Base-by-base conservation (phyloP, 2,113 vertebrate genomes). In the Casuarius casuarius region DNA sequence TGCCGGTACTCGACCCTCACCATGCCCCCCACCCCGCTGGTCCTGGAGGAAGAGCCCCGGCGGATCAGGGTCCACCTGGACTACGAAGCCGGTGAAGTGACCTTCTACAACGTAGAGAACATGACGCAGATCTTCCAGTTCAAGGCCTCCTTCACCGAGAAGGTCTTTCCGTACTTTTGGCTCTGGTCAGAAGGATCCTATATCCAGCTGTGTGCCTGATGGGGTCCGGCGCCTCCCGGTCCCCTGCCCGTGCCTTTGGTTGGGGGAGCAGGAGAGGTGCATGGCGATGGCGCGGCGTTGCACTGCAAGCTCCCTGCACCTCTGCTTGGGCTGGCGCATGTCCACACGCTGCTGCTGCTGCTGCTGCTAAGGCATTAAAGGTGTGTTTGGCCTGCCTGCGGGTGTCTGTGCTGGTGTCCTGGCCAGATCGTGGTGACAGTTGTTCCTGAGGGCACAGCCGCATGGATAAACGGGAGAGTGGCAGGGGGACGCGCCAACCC, bases 131-230 rank as follows among this genome's bases (percentile, higher is more conserved):
- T 97, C 59, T 31, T 88, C 49, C 84, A 94, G 44, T 81, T 93
- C 6, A 10, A 88, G 18, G 35, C 80, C 9, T 62, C 85, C 67
- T 97, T 97, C 78, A 78, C 74, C 0, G 96, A 97, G 93, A 95
- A 78, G 52, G 85, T 97, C n/a, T 97, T 97, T 76, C 97, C 94
- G 0, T 95, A 87, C 40, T 97, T 97, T 31, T 89, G 89, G 73
- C 31, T 94, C 15, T 84, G n/a, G 48, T 83, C 82, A 20, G 4
- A 0, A 14, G 40, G 29, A 25, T 7, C 18, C 29, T 18, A 4
- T 35, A 84, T 96, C 84, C 28, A 2, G 5, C 12, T 97, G n/a
- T 56, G 70, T 48, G 61, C 28, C 38, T 92, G 87, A 91, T 0
- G 2, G 58, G 15, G 5, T 16, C 0, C 0, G 35, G 5, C 3